Evolutionary conservation across 2,113 vertebrate genomes (phyloP).

Genomic region (Chamaea fasciata): DNA sequence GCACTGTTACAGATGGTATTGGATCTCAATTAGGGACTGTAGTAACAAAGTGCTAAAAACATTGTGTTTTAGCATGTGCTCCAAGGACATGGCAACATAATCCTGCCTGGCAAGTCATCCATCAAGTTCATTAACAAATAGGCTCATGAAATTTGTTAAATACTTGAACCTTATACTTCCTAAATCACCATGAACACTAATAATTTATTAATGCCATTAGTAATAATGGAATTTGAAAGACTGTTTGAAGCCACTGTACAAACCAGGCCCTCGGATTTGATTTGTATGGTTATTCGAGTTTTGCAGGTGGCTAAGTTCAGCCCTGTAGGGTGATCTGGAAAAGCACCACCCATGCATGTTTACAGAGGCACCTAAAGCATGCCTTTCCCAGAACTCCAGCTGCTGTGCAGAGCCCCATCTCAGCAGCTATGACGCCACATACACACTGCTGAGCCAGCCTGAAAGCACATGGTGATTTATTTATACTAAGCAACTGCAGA

Average conservation of each 20-base stretch:
- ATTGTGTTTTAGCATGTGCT: fast-evolving
- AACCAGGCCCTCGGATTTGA: background rate
- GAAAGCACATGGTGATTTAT: background rate
- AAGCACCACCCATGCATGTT: background rate
- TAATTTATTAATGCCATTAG: background rate
- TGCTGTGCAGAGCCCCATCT: background rate
- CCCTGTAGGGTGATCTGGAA: fast-evolving
- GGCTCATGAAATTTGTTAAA: background rate
- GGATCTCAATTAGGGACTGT: background rate
- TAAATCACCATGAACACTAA: background rate
- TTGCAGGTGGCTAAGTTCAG: background rate
- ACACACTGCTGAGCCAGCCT: background rate
- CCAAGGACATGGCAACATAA: background rate
- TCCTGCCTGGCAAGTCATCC: background rate
- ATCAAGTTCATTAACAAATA: background rate
- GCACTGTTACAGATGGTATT: background rate
- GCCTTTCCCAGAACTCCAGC: background rate
- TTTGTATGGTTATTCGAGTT: background rate
- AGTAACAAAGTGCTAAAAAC: background rate
- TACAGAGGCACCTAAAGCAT: background rate
- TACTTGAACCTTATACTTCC: background rate
- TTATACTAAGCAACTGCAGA: background rate
- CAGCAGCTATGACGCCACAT: fast-evolving
- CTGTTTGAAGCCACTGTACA: background rate
- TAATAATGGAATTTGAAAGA: background rate